Base-by-base conservation (phyloP, 2,113 vertebrate species). In the Patagioenas fasciata region DNA sequence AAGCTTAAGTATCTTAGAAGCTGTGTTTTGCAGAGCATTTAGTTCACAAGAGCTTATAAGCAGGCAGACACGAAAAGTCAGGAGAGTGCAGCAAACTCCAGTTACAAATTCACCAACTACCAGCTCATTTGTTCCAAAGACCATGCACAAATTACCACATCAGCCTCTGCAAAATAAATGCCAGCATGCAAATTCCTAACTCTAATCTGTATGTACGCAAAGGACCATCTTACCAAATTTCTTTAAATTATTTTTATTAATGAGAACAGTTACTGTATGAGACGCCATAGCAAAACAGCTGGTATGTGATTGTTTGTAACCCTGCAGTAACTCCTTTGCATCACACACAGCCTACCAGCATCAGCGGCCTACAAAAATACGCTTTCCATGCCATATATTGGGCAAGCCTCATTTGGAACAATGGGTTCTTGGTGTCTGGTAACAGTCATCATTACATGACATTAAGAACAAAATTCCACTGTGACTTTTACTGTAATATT, bases 331-430 rank as follows among this genome's bases (percentile, higher is more conserved):
- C 31, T 32, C 26, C 40, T 54, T 21, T 31, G 11, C 25, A 48
- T 10, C 56, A 17, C 40, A 34, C 0, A 3, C 24, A 54, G 19
- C 31, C n/a, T 13, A 34, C 10, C 19, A 51, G 31, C 60, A 51
- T 4, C 57, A 58, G 38, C 32, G 34, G 60, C 23, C 29, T 38
- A 38, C 24, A 34, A 36, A 61, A 65, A 57, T 14, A 47, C 11
- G 57, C 40, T 38, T 24, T 44, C 21, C 26, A 6, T 0, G 2
- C 17, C 42, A n/a, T 8, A 36, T 13, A 11, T 4, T 3, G 19
- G 73, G n/a, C 44, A 44, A 66, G 24, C 19, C 32, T 47, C 5
- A 14, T 32, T 38, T 26, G 58, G 36, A 28, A 65, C 42, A 32
- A 50, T 0, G 11, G 34, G 36, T 50, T 71, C 44, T 25, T 21